Percentiles rank a stretch among this genome's conserved stretches.
Conservation (phyloP, 2,888 invertebrate genomes). For the Cephonodes hylas region DNA sequence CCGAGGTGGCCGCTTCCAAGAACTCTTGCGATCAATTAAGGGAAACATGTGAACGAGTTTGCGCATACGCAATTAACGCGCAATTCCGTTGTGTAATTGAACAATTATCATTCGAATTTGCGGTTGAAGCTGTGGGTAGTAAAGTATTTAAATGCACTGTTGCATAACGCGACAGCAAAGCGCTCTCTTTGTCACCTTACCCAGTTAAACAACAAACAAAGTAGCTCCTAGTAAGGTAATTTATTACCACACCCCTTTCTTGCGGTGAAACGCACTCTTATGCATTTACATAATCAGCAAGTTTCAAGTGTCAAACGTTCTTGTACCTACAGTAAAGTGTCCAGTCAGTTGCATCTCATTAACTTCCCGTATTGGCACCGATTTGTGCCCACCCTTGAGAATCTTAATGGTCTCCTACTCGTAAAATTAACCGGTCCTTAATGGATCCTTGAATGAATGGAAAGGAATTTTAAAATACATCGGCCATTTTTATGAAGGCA, state of each 20-base stretch:
- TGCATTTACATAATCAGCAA: constrained; percentile 38
- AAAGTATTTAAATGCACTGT: background rate
- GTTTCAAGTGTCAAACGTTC: constrained; percentile 55
- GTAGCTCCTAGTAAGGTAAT: background rate
- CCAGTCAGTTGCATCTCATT: constrained; percentile 50
- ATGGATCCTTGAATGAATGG: constrained; percentile 51
- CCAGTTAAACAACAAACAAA: background rate
- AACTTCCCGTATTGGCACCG: constrained; percentile 65
- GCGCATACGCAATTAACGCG: constrained; percentile 23
- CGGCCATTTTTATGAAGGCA: constrained; percentile 37
- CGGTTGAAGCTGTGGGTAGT: background rate
- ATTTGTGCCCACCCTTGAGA: constrained; percentile 57
- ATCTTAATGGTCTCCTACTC: constrained; percentile 57
- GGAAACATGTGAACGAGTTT: constrained; percentile 29
- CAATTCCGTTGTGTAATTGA: constrained; percentile 1
- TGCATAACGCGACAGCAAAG: background rate
- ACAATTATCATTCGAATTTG: background rate
- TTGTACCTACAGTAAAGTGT: constrained; percentile 65
- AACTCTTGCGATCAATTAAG: constrained; percentile 41
- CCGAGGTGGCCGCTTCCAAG: constrained; percentile 36
- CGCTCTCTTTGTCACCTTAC: background rate
- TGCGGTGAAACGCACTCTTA: constrained; percentile 37
- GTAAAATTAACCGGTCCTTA: constrained; percentile 62
- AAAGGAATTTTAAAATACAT: constrained; percentile 58
- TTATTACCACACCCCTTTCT: constrained; percentile 18